A percentile compares a stretch with the other conserved stretches of the same genome.
Evolutionary conservation across 2,888 invertebrate species (phyloP).

Genomic region (Brenthis daphne): DNA sequence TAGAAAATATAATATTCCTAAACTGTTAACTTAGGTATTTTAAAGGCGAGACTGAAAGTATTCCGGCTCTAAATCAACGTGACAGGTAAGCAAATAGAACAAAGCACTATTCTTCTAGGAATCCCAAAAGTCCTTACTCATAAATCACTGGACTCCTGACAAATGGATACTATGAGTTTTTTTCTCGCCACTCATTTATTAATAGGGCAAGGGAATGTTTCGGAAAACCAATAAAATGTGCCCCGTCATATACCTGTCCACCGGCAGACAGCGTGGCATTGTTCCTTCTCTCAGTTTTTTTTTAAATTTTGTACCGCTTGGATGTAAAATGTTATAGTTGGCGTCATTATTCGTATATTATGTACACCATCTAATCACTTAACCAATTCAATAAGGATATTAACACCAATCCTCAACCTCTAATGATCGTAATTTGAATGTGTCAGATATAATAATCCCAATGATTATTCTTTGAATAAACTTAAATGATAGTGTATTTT

Average conservation of each 20-base stretch:
- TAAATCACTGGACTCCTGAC: conserved; percentile 79
- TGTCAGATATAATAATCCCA: conserved; percentile 41
- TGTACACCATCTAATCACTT: conserved; percentile 47
- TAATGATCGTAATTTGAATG: conserved; percentile 42
- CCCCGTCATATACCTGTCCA: conserved; percentile 82
- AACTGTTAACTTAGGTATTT: conserved; percentile 36
- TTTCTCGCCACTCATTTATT: conserved; percentile 80
- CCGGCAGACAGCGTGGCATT: conserved; percentile 79
- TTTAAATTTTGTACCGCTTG: conserved; percentile 55
- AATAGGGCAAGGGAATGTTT: conserved; percentile 80
- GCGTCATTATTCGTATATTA: conserved; percentile 42
- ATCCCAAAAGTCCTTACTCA: conserved; percentile 74
- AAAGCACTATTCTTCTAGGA: conserved; percentile 78
- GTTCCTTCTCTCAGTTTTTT: conserved; percentile 58
- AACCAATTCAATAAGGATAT: conserved; percentile 45
- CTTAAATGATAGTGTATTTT: conserved; percentile 36
- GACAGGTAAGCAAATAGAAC: conserved; percentile 82
- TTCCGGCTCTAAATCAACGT: conserved; percentile 73
- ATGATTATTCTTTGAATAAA: conserved; percentile 41
- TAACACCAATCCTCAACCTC: conserved; percentile 42
- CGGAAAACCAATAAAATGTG: conserved; percentile 82
- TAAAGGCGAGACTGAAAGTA: conserved; percentile 43
- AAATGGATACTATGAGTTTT: conserved; percentile 81
- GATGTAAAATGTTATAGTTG: conserved; percentile 48
- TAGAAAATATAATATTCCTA: conserved; percentile 15